A percentile compares a stretch with the other conserved stretches of the same genome.
Conservation (phyloP, 2,888 invertebrate species). For the Apamea anceps region DNA sequence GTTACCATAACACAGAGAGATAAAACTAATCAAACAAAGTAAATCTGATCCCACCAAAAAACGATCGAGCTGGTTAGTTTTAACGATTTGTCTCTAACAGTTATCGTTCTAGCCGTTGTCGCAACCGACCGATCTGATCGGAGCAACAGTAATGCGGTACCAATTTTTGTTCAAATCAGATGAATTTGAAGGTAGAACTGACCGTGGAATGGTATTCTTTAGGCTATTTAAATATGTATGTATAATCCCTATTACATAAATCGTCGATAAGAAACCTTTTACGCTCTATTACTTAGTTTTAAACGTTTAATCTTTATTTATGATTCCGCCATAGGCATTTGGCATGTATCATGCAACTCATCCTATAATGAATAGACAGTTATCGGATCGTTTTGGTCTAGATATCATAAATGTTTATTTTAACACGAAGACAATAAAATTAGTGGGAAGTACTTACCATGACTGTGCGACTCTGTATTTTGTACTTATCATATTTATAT, state of each 20-base stretch:
- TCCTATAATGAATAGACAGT: conserved; percentile 43
- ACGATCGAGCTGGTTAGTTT: not conserved
- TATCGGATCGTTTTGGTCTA: conserved; percentile 20
- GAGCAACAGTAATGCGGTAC: not conserved
- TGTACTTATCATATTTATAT: conserved; percentile 57
- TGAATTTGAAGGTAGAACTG: not conserved
- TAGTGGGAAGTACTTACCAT: conserved; percentile 51
- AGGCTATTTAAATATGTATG: not conserved
- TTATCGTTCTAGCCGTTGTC: not conserved
- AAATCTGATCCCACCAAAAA: not conserved
- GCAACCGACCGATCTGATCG: too few relatives aligned
- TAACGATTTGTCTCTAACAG: not conserved
- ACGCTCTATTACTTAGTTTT: not conserved
- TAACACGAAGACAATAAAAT: conserved; percentile 50
- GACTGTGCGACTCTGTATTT: conserved; percentile 52
- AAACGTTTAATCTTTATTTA: not conserved
- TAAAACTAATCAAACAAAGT: not conserved
- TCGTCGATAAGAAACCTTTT: not conserved
- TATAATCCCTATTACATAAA: not conserved
- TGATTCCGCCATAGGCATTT: conserved; percentile 8
- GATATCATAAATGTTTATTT: conserved; percentile 32
- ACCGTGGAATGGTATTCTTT: not conserved
- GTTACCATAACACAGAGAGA: not conserved
- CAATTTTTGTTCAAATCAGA: not conserved
- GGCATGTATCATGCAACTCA: conserved; percentile 43